phyloP scores from a whole-genome alignment of 2,113 vertebrate species.

The Grus americana region DNA sequence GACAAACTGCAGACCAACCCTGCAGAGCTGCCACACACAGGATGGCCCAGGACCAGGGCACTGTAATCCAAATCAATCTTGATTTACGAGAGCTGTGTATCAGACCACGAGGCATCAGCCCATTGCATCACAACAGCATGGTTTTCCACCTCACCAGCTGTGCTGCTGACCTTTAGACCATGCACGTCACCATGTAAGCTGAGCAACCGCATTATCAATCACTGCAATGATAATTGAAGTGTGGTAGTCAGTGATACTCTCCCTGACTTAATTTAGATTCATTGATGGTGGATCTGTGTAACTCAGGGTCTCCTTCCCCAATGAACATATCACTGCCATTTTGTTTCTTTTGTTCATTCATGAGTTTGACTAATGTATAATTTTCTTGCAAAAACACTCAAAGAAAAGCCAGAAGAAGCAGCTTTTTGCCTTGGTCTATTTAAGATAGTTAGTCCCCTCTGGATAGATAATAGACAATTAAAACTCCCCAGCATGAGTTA shows the following conservation, averaged over 20 bases:
- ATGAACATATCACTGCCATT: background rate
- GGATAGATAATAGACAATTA: slow-evolving; percentile 18
- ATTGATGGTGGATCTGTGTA: background rate
- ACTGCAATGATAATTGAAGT: slow-evolving; percentile 19
- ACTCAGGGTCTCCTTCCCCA: background rate
- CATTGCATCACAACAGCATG: background rate
- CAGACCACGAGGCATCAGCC: background rate
- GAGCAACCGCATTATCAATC: slow-evolving; percentile 31
- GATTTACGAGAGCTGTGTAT: background rate
- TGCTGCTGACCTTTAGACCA: slow-evolving; percentile 40
- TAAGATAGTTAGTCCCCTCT: background rate
- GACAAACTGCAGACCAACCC: background rate
- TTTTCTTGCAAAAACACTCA: background rate
- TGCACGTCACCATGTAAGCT: background rate
- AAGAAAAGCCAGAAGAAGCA: background rate
- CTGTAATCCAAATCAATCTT: slow-evolving; percentile 25
- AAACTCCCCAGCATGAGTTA: slow-evolving; percentile 1
- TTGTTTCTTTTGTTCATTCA: background rate
- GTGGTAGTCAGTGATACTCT: background rate
- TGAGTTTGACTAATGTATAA: background rate
- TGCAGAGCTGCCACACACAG: background rate
- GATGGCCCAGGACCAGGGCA: background rate
- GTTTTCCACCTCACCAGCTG: slow-evolving; percentile 32
- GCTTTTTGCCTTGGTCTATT: background rate
- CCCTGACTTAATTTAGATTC: slow-evolving; percentile 24